These are phyloP conservation scores for Coelogynopora nodosa DNA, from an alignment of 2,888 invertebrate genomes.

Conservation along the genomic window DNA sequence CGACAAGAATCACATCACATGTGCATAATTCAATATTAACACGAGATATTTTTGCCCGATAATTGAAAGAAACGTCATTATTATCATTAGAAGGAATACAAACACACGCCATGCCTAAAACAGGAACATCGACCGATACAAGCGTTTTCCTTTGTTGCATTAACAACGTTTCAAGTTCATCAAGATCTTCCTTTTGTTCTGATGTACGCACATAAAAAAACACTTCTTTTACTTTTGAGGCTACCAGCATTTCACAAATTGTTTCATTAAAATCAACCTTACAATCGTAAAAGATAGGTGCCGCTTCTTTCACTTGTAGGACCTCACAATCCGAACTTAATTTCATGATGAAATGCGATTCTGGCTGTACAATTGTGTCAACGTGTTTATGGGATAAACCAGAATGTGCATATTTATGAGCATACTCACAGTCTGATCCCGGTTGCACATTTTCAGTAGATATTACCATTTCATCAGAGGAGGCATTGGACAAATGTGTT, in stretches of 20 bases:
- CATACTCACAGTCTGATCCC: too few relatives aligned
- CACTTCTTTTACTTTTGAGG: background rate
- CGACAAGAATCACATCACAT: background rate
- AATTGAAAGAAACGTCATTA: background rate
- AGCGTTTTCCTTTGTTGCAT: background rate
- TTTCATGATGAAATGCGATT: too few relatives aligned
- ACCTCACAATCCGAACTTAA: too few relatives aligned
- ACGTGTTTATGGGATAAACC: too few relatives aligned
- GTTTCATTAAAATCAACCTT: background rate
- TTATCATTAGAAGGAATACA: background rate
- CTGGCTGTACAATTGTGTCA: too few relatives aligned
- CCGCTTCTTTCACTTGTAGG: too few relatives aligned
- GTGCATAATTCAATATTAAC: background rate
- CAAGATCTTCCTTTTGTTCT: background rate
- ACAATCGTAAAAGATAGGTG: background rate
- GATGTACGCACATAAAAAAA: background rate
- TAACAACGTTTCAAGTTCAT: background rate
- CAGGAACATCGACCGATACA: background rate
- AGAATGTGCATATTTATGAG: too few relatives aligned
- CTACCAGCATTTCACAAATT: background rate
- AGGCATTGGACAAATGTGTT: too few relatives aligned
- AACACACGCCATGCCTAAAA: background rate
- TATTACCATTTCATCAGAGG: too few relatives aligned
- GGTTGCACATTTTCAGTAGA: too few relatives aligned
- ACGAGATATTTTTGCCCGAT: background rate